phyloP scores from a whole-genome alignment of 2,797 vertebrate species.

The Amniataba percoides region DNA sequence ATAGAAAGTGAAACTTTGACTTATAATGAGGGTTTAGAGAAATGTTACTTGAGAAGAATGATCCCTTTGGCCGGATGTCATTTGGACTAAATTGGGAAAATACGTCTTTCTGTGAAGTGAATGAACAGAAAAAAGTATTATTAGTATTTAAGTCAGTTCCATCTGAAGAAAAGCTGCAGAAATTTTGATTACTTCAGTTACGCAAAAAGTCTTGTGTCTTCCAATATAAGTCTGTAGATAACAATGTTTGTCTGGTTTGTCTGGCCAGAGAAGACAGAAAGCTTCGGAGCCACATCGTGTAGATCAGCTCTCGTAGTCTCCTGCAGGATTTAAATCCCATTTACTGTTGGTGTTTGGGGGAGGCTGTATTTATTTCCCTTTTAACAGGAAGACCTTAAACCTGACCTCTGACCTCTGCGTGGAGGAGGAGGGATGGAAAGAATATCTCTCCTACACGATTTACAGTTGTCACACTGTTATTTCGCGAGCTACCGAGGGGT shows the following conservation, averaged over 20 bases:
- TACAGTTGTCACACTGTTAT: constrained; percentile 1
- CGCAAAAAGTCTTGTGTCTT: neutral
- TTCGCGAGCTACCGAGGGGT: neutral
- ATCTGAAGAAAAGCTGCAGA: no score
- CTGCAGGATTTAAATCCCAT: constrained; percentile 19
- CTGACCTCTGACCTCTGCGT: neutral
- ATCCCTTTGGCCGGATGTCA: neutral
- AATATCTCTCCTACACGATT: neutral
- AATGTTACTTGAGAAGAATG: neutral
- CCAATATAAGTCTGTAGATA: neutral
- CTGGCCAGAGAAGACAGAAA: neutral
- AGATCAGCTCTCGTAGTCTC: constrained; percentile 4
- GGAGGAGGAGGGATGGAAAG: neutral
- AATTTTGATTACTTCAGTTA: neutral
- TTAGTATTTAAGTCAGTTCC: neutral
- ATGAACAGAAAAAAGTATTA: neutral
- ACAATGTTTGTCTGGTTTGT: neutral
- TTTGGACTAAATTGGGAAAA: neutral
- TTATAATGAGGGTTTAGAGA: neutral
- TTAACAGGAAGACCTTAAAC: neutral
- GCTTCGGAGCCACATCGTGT: neutral
- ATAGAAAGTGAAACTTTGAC: no score
- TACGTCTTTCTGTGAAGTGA: neutral
- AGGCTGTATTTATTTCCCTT: neutral
- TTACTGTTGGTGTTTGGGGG: neutral